A percentile compares a stretch with the other conserved stretches of the same genome.
Conservation (phyloP, 2,113 vertebrate genomes). For the Notiomystis cincta region DNA sequence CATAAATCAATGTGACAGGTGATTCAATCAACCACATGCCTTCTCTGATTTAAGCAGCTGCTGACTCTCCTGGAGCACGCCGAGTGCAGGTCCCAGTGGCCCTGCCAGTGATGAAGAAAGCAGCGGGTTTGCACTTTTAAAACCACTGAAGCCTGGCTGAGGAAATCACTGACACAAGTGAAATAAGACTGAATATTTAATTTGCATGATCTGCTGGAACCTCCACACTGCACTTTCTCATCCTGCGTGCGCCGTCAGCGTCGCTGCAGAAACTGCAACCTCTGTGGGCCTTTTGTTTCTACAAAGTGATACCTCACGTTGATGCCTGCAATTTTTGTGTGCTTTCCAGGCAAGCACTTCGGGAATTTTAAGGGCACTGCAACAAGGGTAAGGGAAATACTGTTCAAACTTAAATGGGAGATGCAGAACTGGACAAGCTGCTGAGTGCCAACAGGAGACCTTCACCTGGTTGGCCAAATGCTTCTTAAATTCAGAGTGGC, state of each 20-base stretch:
- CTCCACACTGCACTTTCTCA: not conserved
- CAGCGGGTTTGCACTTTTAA: slow-evolving; percentile 46
- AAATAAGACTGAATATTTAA: slow-evolving; percentile 43
- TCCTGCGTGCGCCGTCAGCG: rapidly evolving
- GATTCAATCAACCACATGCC: slow-evolving; percentile 55
- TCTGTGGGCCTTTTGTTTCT: rapidly evolving
- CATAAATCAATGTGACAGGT: slow-evolving; percentile 62
- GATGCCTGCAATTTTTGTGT: not conserved
- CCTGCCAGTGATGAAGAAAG: not conserved
- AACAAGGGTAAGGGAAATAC: not conserved
- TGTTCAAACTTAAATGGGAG: not conserved
- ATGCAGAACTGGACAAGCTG: not conserved
- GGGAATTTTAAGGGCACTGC: not conserved
- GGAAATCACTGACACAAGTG: slow-evolving; percentile 58
- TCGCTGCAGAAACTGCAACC: not conserved
- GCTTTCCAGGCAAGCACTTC: not conserved
- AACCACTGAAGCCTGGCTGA: slow-evolving; percentile 51
- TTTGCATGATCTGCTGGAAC: not conserved
- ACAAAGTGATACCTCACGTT: not conserved
- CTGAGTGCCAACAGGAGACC: not conserved
- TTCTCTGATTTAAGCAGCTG: slow-evolving; percentile 45
- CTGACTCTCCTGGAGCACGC: not conserved
- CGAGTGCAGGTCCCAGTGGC: slow-evolving; percentile 15
- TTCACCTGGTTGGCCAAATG: not conserved
- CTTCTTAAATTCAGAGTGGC: not conserved